Percentiles rank a stretch among this genome's conserved stretches.
Conservation (phyloP, 2,888 invertebrate species). For the Electrophaes corylata region DNA sequence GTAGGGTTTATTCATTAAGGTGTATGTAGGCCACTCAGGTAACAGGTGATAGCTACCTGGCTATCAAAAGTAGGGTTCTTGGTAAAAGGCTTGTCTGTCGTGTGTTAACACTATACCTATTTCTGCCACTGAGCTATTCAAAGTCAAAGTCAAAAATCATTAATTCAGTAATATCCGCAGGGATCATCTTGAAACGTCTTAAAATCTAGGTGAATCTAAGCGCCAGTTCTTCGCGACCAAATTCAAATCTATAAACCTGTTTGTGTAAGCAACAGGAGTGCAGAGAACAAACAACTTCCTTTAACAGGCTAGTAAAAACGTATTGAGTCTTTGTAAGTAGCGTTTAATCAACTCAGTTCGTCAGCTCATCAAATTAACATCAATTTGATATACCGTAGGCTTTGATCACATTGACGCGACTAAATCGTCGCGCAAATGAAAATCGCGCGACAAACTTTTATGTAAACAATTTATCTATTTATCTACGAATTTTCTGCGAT, state of each 20-base stretch:
- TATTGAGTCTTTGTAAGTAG: neutral
- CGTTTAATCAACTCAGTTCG: constrained; percentile 19
- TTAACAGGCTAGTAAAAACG: neutral
- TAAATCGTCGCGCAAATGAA: neutral
- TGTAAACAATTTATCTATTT: too few species aligned
- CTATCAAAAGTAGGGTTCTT: too few species aligned
- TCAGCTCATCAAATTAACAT: constrained; percentile 19
- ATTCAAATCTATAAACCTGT: neutral
- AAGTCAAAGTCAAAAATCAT: too few species aligned
- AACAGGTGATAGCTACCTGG: neutral
- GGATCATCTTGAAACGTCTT: too few species aligned
- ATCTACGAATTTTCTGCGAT: too few species aligned
- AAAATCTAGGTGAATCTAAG: too few species aligned
- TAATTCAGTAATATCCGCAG: too few species aligned
- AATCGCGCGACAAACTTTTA: neutral
- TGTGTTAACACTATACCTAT: too few species aligned
- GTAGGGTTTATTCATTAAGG: constrained; percentile 21
- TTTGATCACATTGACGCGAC: neutral
- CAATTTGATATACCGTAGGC: neutral
- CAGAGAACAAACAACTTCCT: neutral
- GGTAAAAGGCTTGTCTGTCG: too few species aligned
- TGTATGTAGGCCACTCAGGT: constrained; percentile 5
- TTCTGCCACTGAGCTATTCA: too few species aligned
- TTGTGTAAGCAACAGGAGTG: neutral
- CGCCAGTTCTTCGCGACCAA: too few species aligned